Evolutionary conservation across 2,113 vertebrate genomes (phyloP).

Genomic region (Carettochelys insculpta): DNA sequence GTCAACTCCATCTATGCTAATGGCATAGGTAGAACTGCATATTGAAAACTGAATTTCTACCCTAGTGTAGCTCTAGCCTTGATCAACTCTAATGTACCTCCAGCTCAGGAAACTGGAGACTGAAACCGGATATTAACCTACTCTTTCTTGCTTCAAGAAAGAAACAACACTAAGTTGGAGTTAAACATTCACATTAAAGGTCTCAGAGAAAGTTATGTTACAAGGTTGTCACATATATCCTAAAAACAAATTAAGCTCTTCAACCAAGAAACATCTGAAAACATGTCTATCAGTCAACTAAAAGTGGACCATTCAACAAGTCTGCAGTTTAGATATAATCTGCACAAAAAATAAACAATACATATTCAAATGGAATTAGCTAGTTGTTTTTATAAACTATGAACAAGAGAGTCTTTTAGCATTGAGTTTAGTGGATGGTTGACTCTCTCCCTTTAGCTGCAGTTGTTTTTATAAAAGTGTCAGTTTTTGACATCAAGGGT

Average conservation of each 20-base stretch:
- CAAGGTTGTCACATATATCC: neutral
- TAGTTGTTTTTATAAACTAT: neutral
- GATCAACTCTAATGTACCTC: neutral
- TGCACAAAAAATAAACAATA: neutral
- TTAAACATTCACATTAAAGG: neutral
- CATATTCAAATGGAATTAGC: neutral
- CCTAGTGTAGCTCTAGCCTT: too few relatives aligned
- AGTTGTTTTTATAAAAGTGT: neutral
- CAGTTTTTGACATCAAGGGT: neutral
- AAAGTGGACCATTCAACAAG: neutral
- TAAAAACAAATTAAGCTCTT: neutral
- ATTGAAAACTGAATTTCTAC: too few relatives aligned
- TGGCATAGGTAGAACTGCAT: too few relatives aligned
- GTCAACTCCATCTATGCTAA: too few relatives aligned
- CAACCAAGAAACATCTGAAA: neutral
- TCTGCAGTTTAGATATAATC: neutral
- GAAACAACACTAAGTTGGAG: neutral
- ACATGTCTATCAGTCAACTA: neutral
- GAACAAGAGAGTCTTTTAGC: neutral
- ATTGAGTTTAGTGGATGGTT: neutral
- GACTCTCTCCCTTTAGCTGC: too few relatives aligned
- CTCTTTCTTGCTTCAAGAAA: neutral
- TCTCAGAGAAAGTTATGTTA: neutral
- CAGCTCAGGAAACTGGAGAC: neutral
- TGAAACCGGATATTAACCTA: neutral